phyloP scores from a whole-genome alignment of 2,888 invertebrate species.

The Conistra vaccinii region DNA sequence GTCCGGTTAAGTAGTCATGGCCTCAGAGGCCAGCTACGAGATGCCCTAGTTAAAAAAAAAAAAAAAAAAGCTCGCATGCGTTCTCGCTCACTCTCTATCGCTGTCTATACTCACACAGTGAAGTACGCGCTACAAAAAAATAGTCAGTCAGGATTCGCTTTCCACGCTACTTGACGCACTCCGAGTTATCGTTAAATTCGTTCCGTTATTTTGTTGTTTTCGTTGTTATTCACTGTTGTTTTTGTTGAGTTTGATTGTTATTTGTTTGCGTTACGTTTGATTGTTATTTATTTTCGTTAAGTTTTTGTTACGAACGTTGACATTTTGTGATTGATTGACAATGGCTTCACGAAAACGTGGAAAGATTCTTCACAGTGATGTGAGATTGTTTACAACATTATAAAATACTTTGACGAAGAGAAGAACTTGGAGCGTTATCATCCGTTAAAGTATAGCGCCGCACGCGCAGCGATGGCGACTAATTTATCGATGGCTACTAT shows the following conservation, averaged over 20 bases:
- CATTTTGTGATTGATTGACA: conserved; percentile 40
- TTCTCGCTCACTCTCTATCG: conserved; percentile 5
- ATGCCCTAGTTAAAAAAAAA: too few species aligned
- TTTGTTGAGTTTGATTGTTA: not conserved
- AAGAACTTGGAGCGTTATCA: conserved; percentile 35
- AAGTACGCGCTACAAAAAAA: conserved; percentile 16
- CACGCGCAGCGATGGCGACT: conserved; percentile 32
- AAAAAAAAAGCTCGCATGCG: conserved; percentile 10
- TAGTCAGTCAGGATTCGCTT: conserved; percentile 11
- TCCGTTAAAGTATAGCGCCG: conserved; percentile 28
- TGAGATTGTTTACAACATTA: conserved; percentile 38
- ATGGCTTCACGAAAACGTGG: conserved; percentile 43
- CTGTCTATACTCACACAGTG: conserved; percentile 4
- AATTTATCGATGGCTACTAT: conserved; percentile 33
- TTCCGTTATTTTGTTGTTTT: conserved; percentile 15
- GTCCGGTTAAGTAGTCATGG: too few species aligned
- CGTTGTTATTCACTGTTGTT: conserved; percentile 9
- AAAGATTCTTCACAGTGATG: conserved; percentile 42
- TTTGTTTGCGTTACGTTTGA: too few species aligned
- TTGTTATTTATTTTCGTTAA: too few species aligned
- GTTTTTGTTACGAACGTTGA: conserved; percentile 17
- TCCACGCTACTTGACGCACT: not conserved
- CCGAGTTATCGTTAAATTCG: conserved; percentile 8
- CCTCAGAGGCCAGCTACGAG: too few species aligned
- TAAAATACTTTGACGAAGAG: conserved; percentile 43